These are phyloP conservation scores for Clarias magur DNA, from an alignment of 2,113 vertebrate genomes.

Conservation along the genomic window DNA sequence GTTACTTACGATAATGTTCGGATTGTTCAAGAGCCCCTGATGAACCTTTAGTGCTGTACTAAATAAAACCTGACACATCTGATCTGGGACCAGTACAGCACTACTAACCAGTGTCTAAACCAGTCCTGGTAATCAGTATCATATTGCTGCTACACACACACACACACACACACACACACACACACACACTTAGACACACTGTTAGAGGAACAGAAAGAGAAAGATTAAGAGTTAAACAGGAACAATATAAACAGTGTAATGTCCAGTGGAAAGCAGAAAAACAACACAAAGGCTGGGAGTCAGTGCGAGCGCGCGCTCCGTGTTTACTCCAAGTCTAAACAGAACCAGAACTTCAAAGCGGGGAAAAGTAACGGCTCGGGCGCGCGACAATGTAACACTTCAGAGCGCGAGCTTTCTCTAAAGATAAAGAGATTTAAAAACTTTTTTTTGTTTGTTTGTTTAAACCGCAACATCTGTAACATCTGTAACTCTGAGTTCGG, in stretches of 20 bases:
- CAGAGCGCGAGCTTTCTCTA: no score
- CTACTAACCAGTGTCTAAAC: neutral
- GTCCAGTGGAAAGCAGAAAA: neutral
- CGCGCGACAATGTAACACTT: neutral
- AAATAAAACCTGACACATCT: neutral
- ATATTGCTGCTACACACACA: neutral
- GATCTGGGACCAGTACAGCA: neutral
- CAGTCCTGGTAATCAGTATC: neutral
- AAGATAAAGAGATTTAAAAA: neutral
- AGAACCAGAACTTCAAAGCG: neutral
- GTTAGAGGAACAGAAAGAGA: slow-evolving; percentile 8
- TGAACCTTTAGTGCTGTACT: neutral
- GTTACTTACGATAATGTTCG: no score
- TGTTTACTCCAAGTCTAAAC: slow-evolving; percentile 8
- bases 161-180: neutral
- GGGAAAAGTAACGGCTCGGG: neutral
- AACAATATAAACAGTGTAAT: neutral
- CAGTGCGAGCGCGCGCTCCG: neutral
- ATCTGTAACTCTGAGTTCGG: no score
- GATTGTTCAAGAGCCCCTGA: neutral
- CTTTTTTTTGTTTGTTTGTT: no score
- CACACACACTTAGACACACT: neutral
- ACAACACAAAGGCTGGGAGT: neutral
- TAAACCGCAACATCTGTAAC: neutral
- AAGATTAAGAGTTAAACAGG: neutral